Conservation (phyloP, 2,888 invertebrate genomes). For the Plebejus anna region DNA sequence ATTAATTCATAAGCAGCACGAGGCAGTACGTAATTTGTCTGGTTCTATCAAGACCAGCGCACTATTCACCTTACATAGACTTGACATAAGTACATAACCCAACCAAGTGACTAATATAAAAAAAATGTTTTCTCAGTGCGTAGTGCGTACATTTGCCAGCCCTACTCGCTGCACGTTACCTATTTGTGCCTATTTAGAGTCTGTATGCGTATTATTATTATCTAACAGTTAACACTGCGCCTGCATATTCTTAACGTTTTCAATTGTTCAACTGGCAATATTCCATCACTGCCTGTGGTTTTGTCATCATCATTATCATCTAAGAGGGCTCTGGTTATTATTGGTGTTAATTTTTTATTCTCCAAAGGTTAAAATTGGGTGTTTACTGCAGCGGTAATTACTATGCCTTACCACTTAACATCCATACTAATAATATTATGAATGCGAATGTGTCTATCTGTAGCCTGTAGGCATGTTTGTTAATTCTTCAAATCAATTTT, state of each 20-base stretch:
- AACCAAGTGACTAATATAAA: too few species aligned
- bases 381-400: too few species aligned
- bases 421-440: too few species aligned
- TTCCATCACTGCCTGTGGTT: constrained; percentile 11
- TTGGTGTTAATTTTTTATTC: not conserved
- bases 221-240: constrained; percentile 21
- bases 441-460: too few species aligned
- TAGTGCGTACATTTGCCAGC: not conserved
- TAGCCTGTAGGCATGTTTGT: too few species aligned
- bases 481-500: not conserved
- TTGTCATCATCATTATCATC: not conserved
- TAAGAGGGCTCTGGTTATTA: not conserved
- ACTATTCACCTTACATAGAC: too few species aligned
- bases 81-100: too few species aligned
- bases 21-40: too few species aligned
- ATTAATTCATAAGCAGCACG: too few species aligned
- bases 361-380: not conserved
- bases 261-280: constrained; percentile 17
- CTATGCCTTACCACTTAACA: too few species aligned
- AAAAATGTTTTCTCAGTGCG: not conserved
- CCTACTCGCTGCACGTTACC: constrained; percentile 21
- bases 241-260: constrained; percentile 19
- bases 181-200: constrained; percentile 29
- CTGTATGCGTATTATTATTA: constrained; percentile 24
- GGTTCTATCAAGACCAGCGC: too few species aligned